Percentiles rank a stretch among this genome's conserved stretches.
These are phyloP conservation scores for Phocoena sinus DNA, from an alignment of 2,113 vertebrate species.

Conservation along the genomic window DNA sequence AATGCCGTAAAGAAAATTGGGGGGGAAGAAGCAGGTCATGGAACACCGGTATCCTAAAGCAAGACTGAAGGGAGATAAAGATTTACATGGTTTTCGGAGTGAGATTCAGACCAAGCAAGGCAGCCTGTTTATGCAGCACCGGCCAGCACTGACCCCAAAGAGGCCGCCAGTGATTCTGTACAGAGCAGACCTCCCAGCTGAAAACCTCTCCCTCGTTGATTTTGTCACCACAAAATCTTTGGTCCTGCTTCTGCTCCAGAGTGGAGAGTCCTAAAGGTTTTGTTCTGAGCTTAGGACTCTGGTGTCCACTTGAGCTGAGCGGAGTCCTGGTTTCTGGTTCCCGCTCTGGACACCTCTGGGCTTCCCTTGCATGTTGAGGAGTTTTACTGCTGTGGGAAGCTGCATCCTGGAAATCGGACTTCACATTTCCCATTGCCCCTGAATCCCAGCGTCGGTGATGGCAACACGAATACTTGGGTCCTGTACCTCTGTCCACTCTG, in stretches of 20 bases:
- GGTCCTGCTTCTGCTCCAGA: neutral
- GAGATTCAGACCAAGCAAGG: neutral
- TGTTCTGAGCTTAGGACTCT: neutral
- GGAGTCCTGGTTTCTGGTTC: neutral
- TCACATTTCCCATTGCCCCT: neutral
- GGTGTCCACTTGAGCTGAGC: neutral
- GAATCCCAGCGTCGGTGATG: neutral
- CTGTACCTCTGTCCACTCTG: neutral
- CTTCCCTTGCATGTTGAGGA: neutral
- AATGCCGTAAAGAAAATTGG: neutral
- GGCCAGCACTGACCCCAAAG: neutral
- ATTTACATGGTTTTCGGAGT: neutral
- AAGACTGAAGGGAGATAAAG: neutral
- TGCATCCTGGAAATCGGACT: neutral
- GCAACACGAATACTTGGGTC: neutral
- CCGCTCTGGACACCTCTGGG: neutral
- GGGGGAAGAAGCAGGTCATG: neutral
- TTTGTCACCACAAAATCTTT: neutral
- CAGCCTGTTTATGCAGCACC: neutral
- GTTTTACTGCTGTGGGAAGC: neutral
- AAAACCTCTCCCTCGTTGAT: neutral
- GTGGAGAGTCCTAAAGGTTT: neutral
- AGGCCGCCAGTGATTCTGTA: accelerated
- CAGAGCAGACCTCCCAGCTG: neutral
- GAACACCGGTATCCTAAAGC: neutral